phyloP scores from a whole-genome alignment of 2,888 invertebrate genomes.

The Dascillus cervinus region DNA sequence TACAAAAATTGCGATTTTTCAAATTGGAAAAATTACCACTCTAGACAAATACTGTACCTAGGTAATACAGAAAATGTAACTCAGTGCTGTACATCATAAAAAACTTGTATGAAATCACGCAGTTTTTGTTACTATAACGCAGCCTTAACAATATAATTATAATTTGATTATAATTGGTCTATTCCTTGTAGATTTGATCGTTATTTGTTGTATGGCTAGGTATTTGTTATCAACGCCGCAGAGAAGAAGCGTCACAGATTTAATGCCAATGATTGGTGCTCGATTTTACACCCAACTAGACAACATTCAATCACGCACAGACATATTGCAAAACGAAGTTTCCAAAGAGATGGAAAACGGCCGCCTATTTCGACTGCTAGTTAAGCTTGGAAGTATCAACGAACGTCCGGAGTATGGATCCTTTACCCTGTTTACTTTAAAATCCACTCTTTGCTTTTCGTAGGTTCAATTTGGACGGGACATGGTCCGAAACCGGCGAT shows the following conservation, averaged over 20 bases:
- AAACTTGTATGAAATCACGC: too few species aligned
- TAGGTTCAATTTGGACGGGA: conserved; percentile 83
- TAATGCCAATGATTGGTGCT: conserved; percentile 99
- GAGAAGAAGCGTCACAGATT: conserved; percentile 81
- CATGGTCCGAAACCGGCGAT: conserved; percentile 98
- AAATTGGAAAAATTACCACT: too few species aligned
- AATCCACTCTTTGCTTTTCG: conserved; percentile 12
- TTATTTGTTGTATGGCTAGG: too few species aligned
- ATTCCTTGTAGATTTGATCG: too few species aligned
- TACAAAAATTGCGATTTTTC: too few species aligned
- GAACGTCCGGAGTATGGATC: conserved; percentile 83
- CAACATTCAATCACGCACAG: conserved; percentile 77
- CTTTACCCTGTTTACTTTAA: conserved; percentile 3
- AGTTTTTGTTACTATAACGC: too few species aligned
- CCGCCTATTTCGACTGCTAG: conserved; percentile 79
- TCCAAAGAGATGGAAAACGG: conserved; percentile 94
- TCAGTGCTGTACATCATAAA: too few species aligned
- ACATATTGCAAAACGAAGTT: conserved; percentile 84
- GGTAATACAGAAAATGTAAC: too few species aligned
- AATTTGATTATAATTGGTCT: too few species aligned
- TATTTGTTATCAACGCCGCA: conserved; percentile 63
- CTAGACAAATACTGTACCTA: too few species aligned
- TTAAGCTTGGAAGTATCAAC: conserved; percentile 89
- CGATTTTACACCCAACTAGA: conserved; percentile 95
- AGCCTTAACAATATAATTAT: too few species aligned